These are phyloP conservation scores for Strix aluco DNA, from an alignment of 2,113 vertebrate genomes.

Conservation along the genomic window DNA sequence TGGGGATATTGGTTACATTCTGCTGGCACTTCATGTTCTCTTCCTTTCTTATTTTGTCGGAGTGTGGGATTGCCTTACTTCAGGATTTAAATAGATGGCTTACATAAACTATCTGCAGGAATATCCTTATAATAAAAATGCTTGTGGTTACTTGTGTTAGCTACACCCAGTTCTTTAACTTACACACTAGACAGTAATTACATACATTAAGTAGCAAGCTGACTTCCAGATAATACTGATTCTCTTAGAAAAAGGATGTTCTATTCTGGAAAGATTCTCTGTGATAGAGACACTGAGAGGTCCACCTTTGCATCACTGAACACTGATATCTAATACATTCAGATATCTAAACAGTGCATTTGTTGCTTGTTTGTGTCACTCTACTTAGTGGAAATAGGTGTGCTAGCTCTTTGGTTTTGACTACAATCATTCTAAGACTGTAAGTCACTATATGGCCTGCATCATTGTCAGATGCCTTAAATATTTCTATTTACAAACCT, in stretches of 20 bases:
- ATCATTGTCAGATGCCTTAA: not conserved
- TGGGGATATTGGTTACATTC: not conserved
- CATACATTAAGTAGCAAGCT: not conserved
- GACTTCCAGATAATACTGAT: not conserved
- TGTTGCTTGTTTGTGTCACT: not conserved
- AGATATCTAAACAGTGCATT: fast-evolving
- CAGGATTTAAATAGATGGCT: not conserved
- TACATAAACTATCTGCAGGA: not conserved
- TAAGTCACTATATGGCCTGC: not conserved
- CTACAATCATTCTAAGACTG: not conserved
- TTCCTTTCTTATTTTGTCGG: not conserved
- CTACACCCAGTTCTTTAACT: not conserved
- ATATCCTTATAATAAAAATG: not conserved
- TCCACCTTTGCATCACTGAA: not conserved
- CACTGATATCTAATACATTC: not conserved
- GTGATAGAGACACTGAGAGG: not conserved
- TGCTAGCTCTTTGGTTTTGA: not conserved
- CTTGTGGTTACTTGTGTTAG: not conserved
- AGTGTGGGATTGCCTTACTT: not conserved
- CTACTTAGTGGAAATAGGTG: not conserved
- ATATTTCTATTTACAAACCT: not conserved
- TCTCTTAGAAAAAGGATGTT: not conserved
- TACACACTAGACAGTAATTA: not conserved
- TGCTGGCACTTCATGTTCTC: not conserved
- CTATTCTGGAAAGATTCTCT: not conserved